Base-by-base conservation (phyloP, 2,113 vertebrate species). In the Tupaia chinensis region DNA sequence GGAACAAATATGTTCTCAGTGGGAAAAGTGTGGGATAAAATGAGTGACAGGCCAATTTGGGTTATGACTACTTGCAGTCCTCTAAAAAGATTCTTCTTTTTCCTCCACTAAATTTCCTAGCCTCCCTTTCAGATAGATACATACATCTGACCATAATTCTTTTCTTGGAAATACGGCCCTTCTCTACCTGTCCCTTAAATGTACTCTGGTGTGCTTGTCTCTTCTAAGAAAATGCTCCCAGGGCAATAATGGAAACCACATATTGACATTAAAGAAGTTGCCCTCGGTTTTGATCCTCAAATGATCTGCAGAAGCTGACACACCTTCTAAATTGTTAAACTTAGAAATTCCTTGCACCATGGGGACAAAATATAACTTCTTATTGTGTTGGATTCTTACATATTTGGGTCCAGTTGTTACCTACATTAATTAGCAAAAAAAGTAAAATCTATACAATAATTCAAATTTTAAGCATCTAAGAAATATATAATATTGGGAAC, bases 381-480 rank as follows among this genome's bases (percentile, higher is more conserved):
- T 0, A 29, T 58, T 32, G 15, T 77, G 25, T 53, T 69, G 58
- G 68, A 69, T 2, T 73, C 74, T 84, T 77, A 68, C 1, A 58
- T 88, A 58, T 87, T 61, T 76, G 53, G 29, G 23, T 84, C 19
- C 5, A 84, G 4, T 72, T 74, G n/a, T 73, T 92, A 73, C 53
- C 17, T 68, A 74, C 3, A 54, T 7, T 87, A 80, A 87, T 72
- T 78, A 86, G 27, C 54, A 79, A 16, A 83, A 73, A 93, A 11
- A 9, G 27, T 80, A 53, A 79, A 90, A 73, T 87, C 34, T 66
- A 16, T 63, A 89, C 63, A 53, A 56, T 69, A 78, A 72, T 19
- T 93, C 22, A 4, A 70, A 87, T 69, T 85, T 3, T 85, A 84
- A 88, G 69, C n/a, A 53, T 85, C 29, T 77, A 81, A 83, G 66